These are phyloP conservation scores for Melanogrammus aeglefinus DNA, from an alignment of 2,797 vertebrate genomes.

Conservation along the genomic window DNA sequence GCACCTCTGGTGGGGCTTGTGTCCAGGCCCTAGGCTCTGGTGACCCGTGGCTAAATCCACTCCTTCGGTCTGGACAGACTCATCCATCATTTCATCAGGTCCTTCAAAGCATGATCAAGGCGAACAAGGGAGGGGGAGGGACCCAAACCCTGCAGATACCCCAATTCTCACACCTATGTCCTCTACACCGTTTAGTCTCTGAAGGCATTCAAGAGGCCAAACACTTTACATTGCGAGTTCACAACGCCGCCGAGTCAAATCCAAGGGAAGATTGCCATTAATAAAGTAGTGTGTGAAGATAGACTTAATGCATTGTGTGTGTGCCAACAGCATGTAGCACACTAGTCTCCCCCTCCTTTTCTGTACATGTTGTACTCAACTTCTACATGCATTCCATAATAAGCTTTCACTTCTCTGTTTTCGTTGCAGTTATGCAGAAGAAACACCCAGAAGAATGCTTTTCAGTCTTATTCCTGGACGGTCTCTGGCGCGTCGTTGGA, in stretches of 20 bases:
- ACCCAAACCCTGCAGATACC: not conserved
- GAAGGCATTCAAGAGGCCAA: not conserved
- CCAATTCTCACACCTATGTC: conserved; percentile 15
- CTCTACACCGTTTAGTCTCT: conserved; percentile 7
- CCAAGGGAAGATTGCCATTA: conserved; percentile 21
- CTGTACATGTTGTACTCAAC: not conserved
- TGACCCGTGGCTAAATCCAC: conserved; percentile 35
- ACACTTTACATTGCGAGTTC: not conserved
- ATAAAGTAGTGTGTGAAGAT: conserved; percentile 12
- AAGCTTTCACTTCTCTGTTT: no score
- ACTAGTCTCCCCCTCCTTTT: not conserved
- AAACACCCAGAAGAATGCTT: not conserved
- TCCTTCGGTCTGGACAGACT: conserved; percentile 50
- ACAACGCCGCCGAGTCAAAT: not conserved
- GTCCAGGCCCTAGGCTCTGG: conserved; percentile 34
- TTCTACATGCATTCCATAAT: no score
- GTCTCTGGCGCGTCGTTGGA: conserved; percentile 24
- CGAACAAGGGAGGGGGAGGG: conserved; percentile 27
- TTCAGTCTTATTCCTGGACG: conserved; percentile 9
- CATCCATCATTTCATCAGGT: conserved; percentile 61
- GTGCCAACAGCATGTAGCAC: not conserved
- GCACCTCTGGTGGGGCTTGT: conserved; percentile 51
- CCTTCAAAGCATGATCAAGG: conserved; percentile 31
- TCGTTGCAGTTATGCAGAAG: not conserved
- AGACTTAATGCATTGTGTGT: not conserved